Evolutionary conservation across 1,140 invertebrate genomes (phyloP).

Genomic region (Homarus americanus): DNA sequence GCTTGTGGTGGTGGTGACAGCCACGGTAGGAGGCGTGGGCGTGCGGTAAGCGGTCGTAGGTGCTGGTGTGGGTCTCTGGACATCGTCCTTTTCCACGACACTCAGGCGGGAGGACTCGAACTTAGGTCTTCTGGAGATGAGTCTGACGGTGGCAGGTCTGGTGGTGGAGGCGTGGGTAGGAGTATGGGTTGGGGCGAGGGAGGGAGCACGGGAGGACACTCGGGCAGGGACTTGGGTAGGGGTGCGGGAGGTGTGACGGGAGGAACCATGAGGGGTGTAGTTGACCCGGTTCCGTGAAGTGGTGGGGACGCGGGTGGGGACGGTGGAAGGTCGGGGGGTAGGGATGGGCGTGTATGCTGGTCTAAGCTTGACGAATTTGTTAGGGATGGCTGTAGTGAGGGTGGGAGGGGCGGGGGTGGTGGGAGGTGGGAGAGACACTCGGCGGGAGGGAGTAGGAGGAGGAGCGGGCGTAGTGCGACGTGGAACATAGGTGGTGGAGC

Average conservation of each 20-base stretch:
- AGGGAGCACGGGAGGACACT: not conserved
- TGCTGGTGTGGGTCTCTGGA: not conserved
- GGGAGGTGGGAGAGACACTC: not conserved
- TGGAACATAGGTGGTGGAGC: not conserved
- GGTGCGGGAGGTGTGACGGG: not conserved
- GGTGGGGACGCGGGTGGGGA: not conserved
- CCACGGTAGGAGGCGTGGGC: slow-evolving; percentile 37
- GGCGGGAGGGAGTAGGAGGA: not conserved
- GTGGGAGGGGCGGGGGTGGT: not conserved
- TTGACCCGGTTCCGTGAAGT: not conserved
- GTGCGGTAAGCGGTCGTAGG: slow-evolving; percentile 20
- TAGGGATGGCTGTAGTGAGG: not conserved
- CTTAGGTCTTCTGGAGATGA: slow-evolving; percentile 15
- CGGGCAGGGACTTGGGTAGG: not conserved
- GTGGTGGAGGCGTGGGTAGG: not conserved
- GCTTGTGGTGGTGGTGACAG: slow-evolving; percentile 18
- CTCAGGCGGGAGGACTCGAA: slow-evolving; percentile 47
- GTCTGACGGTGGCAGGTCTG: not conserved
- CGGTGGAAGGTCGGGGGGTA: not conserved
- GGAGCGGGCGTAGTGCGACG: not conserved
- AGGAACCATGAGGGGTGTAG: not conserved
- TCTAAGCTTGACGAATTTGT: slow-evolving; percentile 28
- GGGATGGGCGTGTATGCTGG: slow-evolving; percentile 50
- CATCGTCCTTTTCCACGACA: not conserved
- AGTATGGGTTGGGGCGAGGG: not conserved